These are phyloP conservation scores for Antheraea assamensis DNA, from an alignment of 2,888 invertebrate genomes.

Conservation along the genomic window DNA sequence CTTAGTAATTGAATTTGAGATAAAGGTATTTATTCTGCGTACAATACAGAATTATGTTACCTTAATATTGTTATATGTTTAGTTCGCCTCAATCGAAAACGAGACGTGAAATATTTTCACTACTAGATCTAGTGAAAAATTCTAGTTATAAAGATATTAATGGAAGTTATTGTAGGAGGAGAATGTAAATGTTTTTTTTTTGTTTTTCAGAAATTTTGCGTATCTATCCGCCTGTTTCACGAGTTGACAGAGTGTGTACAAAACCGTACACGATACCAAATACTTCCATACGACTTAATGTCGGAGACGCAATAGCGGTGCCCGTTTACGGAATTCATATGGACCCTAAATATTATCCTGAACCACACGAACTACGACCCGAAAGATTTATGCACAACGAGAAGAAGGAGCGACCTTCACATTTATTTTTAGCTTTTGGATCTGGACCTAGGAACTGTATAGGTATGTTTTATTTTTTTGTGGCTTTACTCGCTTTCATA, in stretches of 20 bases:
- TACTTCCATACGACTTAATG: conserved; percentile 64
- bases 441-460: conserved; percentile 79
- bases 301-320: conserved; percentile 71
- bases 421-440: conserved; percentile 80
- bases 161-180: too few species aligned
- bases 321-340: conserved; percentile 78
- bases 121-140: too few species aligned
- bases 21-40: too few species aligned
- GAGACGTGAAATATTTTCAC: too few species aligned
- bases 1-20: too few species aligned
- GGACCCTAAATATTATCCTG: conserved; percentile 79
- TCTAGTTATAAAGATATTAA: too few species aligned
- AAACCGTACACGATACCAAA: conserved; percentile 79
- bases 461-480: conserved; percentile 48
- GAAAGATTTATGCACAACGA: conserved; percentile 81
- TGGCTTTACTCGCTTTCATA: too few species aligned
- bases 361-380: conserved; percentile 78
- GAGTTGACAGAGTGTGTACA: conserved; percentile 78
- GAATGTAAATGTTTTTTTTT: conserved; percentile 21
- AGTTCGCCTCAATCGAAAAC: too few species aligned
- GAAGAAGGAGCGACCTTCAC: conserved; percentile 72
- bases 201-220: conserved; percentile 79
- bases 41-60: too few species aligned
- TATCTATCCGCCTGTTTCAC: conserved; percentile 79
- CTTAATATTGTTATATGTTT: too few species aligned